Evolutionary conservation across 2,888 invertebrate genomes (phyloP).

Genomic region (Synanthedon tipuliformis): DNA sequence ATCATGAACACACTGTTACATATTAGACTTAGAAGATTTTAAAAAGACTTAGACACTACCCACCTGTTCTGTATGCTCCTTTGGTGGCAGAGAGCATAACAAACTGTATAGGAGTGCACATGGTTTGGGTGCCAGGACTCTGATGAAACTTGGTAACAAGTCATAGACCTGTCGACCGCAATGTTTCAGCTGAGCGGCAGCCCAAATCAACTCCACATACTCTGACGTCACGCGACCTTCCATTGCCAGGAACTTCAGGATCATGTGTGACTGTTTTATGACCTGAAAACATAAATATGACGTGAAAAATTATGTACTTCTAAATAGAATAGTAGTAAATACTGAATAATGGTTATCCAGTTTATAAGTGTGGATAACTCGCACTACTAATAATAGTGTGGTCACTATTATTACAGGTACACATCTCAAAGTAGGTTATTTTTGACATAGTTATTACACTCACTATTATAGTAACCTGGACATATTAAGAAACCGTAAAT

Average conservation of each 20-base stretch:
- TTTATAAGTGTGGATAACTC: too few relatives aligned
- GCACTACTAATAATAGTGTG: too few relatives aligned
- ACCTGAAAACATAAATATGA: slow-evolving; percentile 59
- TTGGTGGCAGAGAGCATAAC: slow-evolving; percentile 87
- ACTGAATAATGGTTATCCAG: neutral
- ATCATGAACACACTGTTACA: too few relatives aligned
- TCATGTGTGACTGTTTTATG: slow-evolving; percentile 94
- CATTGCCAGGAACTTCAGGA: slow-evolving; percentile 91
- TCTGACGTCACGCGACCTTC: slow-evolving; percentile 91
- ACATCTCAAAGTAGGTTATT: too few relatives aligned
- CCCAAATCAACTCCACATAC: slow-evolving; percentile 94
- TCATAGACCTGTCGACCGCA: slow-evolving; percentile 95
- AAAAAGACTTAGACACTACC: slow-evolving; percentile 3
- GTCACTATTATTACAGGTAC: too few relatives aligned
- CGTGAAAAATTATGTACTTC: neutral
- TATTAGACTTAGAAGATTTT: too few relatives aligned
- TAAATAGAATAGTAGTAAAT: too few relatives aligned
- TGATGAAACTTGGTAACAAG: slow-evolving; percentile 87
- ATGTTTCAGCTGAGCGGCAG: slow-evolving; percentile 94
- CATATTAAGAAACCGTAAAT: too few relatives aligned
- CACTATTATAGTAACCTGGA: too few relatives aligned
- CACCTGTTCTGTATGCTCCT: slow-evolving; percentile 92
- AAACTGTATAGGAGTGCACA: slow-evolving; percentile 89
- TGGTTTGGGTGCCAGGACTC: slow-evolving; percentile 88
- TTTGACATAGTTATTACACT: too few relatives aligned